Evolutionary conservation across 2,888 invertebrate genomes (phyloP), one percentile per base, ranked within the genome.

Genomic region (Phortica magna): DNA sequence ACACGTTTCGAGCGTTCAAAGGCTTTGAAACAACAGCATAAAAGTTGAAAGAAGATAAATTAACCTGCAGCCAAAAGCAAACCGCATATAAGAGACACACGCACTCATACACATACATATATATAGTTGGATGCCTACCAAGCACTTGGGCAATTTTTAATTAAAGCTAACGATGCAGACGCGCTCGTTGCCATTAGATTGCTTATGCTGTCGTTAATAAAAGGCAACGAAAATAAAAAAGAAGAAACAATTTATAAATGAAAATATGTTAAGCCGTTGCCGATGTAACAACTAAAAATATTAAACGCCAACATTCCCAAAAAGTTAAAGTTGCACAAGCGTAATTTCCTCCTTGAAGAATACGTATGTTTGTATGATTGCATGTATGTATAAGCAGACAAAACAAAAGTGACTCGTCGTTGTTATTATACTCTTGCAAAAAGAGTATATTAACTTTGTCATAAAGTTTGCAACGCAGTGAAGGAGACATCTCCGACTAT

Each of bases 111-210:
- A 19, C 61, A 61, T 31, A 31, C 31, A 39, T 31, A 22, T 17
- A 14, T 42, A 42, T 43, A 42, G 31, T 31, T 31, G 31, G 31
- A 31, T 4, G 31, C 5, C 31, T 31, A 1, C 31, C 42, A 42
- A 67, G 42, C 67, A 67, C 42, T 67, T 67, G 42, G 17, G 67
- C 67, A 67, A 67, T 67, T 42, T 42, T 67, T 67, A 67, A 67
- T 67, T 67, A 42, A 67, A 67, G 39, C 39, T 67, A 67, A 67
- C 42, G 67, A 42, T 42, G 67, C 67, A 12, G 67, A 9, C 67
- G 39, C 48, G 67, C 42, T 14, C 10, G 12, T 14, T 39, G 64
- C 12, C 64, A 64, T 64, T 64, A 64, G 5, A 31, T 39, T 7
- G 39, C 53, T 7, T 10, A 53, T 17, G 59, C 59, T 59, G 67